A percentile compares a stretch with the other conserved stretches of the same genome.
Conservation (phyloP, 2,113 vertebrate genomes). For the Columba janthina region DNA sequence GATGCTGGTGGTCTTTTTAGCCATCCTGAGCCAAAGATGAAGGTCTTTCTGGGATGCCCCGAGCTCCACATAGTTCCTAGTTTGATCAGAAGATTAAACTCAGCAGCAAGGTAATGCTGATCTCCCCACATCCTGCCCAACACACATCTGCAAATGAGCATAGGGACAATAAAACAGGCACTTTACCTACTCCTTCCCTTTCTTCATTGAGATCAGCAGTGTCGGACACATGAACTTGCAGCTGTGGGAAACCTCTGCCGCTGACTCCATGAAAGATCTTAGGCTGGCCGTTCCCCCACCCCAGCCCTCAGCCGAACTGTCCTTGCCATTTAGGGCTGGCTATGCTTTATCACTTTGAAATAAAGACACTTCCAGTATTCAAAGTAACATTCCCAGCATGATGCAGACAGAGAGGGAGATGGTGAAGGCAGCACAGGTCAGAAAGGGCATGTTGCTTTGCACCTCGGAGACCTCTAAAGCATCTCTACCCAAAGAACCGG, state of each 20-base stretch:
- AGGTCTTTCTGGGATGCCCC: not conserved
- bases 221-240: not conserved
- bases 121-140: not conserved
- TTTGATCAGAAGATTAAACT: not conserved
- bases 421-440: not conserved
- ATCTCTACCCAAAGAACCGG: not conserved
- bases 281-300: not conserved
- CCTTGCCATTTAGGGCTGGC: not conserved
- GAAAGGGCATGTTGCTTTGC: not conserved
- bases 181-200: not conserved
- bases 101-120: not conserved
- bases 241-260: not conserved
- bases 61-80: not conserved
- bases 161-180: not conserved
- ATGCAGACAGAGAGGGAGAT: not conserved
- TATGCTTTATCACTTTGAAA: not conserved
- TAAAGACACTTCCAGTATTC: not conserved
- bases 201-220: not conserved
- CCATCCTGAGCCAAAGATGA: not conserved
- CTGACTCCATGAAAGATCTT: not conserved
- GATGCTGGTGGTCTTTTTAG: too few species aligned
- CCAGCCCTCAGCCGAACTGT: not conserved
- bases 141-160: fast-evolving
- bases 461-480: not conserved
- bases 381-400: not conserved